Conservation (phyloP, 1,140 invertebrate species). For the Megalopta genalis region DNA sequence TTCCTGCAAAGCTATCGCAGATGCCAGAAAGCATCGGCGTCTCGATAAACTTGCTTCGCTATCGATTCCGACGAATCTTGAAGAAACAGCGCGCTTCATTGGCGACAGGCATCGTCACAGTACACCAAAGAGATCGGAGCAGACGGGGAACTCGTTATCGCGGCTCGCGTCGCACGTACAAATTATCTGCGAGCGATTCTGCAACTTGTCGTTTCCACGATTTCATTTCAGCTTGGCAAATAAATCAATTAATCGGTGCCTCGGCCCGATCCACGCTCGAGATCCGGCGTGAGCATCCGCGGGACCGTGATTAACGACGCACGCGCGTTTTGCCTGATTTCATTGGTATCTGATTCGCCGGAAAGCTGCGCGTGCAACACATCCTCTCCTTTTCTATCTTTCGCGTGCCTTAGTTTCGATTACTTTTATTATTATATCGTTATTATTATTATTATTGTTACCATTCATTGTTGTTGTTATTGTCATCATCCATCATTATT, state of each 20-base stretch:
- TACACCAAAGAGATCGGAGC: neutral
- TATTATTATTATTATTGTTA: no score
- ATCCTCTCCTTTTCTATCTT: neutral
- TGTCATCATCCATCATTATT: no score
- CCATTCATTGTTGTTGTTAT: no score
- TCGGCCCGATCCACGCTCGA: neutral
- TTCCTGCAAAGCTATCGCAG: no score
- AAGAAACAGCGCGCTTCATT: neutral
- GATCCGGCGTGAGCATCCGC: neutral
- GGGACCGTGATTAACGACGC: conserved; percentile 22
- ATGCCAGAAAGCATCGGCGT: no score
- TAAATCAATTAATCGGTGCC: conserved; percentile 36
- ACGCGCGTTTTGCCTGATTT: conserved; percentile 28
- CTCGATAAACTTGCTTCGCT: neutral
- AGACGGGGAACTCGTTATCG: neutral
- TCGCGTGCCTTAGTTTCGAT: neutral
- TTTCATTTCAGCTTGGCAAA: neutral
- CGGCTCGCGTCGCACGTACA: neutral
- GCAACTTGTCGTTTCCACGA: neutral
- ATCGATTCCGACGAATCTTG: neutral
- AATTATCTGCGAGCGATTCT: neutral
- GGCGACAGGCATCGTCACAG: no score
- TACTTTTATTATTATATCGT: no score
- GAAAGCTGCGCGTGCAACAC: neutral
- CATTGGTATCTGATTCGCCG: conserved; percentile 28